Evolutionary conservation across 1,140 invertebrate genomes (phyloP), one percentile per base, ranked within the genome.

Genomic region (Eulimnadia texana): DNA sequence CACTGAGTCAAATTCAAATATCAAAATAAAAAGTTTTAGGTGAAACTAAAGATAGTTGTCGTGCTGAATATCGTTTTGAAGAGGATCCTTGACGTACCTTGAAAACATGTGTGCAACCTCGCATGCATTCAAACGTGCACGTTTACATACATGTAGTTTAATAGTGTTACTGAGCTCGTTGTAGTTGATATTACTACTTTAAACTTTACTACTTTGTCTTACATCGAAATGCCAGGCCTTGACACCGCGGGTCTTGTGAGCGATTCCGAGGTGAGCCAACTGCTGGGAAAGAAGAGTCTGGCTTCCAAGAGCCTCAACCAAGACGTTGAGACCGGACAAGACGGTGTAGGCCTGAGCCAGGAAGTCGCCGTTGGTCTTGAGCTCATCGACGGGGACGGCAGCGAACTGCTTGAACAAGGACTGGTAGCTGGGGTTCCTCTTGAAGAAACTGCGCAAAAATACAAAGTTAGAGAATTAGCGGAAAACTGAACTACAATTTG

Each of bases 261-360:
- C 80, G 20, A 77, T 72, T 10, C 82, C 83, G 13, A 83, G 70
- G 67, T 80, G 82, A 22, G 76, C 68, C 63, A 85, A 74, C 68
- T 80, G 76, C 25, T 79, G 80, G 2, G 79, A 74, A 9, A 86
- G 73, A 23, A 83, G 72, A 53, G 78, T 79, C 1, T 78, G 73
- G 65, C 85, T 80, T 64, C 82, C 73, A 20, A 88, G 71, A 61
- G 80, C 80, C 65, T 80, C 78, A 16, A 87, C 75, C 0, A 83
- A 76, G 1, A 76, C 75, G 57, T 74, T 78, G 25, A 88, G 65
- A 1, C 80, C 72, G 2, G 80, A 77, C 73, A 87, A 77, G 22
- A 87, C 76, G 59, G 77, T 80, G 16, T 78, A 74, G n/a, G 79
- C 80, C 70, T 88, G 85, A 0, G 82, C 82, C 64, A 81, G 79